Percentiles rank a stretch among this genome's conserved stretches.
Evolutionary conservation across 2,113 vertebrate species (phyloP).

Genomic region (Microtus oregoni): DNA sequence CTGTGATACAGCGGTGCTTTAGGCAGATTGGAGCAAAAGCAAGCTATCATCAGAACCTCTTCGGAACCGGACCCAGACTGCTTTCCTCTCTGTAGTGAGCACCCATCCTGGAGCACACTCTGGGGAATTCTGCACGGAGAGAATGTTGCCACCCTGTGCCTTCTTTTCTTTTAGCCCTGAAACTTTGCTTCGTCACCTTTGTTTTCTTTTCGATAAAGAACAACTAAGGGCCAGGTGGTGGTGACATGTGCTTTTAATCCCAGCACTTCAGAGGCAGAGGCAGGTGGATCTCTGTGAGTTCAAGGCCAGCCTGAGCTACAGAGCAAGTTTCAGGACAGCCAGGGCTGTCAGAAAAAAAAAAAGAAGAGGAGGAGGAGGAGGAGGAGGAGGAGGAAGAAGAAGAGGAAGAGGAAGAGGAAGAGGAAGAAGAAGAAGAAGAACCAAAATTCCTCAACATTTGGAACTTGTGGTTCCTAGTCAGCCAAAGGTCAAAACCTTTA

Average conservation of each 20-base stretch:
- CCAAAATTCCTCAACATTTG: not conserved
- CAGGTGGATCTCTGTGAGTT: no score
- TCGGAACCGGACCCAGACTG: constrained; percentile 69
- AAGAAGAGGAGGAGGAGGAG: no score
- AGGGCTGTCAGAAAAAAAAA: no score
- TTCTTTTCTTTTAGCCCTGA: constrained; percentile 25
- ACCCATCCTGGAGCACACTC: constrained; percentile 46
- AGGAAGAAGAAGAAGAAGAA: fast-evolving
- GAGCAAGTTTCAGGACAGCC: no score
- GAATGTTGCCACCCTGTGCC: not conserved
- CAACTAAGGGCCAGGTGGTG: not conserved
- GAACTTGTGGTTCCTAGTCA: not conserved
- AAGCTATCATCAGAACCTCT: constrained; percentile 66
- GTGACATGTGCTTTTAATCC: no score
- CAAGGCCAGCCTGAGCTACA: no score
- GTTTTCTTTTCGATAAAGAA: constrained; percentile 27
- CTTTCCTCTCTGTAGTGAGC: constrained; percentile 53
- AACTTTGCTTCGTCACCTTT: constrained; percentile 20
- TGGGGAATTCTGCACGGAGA: constrained; percentile 16
- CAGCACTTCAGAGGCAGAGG: no score
- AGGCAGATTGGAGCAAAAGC: constrained; percentile 61
- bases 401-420: no score
- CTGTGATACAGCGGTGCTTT: constrained; percentile 79
- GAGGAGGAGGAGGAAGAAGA: no score
- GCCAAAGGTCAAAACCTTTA: not conserved